Evolutionary conservation across 2,113 vertebrate species (phyloP), one percentile per base, ranked within the genome.

Genomic region (Ptyas mucosa): DNA sequence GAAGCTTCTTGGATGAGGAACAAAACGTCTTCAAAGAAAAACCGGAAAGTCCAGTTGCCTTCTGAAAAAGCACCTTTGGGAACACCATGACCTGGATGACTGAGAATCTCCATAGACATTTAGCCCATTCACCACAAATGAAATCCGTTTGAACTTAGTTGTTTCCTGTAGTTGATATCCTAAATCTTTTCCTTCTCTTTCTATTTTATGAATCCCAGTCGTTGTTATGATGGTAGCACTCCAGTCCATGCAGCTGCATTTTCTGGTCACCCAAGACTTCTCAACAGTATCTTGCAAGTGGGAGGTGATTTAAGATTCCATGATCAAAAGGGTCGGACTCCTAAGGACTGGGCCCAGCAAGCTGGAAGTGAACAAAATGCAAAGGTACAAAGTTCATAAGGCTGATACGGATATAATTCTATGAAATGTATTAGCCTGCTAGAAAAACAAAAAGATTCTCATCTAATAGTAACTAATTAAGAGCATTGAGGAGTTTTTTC

Each of bases 221-320:
- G 96, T 93, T 98, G 97, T 94, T 91, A 95, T 0, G 96, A 98
- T 20, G 90, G 95, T 89, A 98, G 98, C 95, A 97, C 97, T 0
- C 98, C 97, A 0, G 92, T 98, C 69, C 98, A 98, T 0, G 97
- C 97, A 0, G 98, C 96, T 0, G 97, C 97, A 46, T 97, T 97
- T 93, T 98, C 97, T 0, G 94, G 97, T 91, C 94, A 95, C 21
- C 94, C 96, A 2, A 52, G 95, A 92, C 94, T 97, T 89, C 95
- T 98, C 52, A 95, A 95, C 26, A 61, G 69, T 12, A 94, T 98
- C 85, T 96, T 98, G 93, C 97, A 97, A 91, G 97, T 95, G 0
- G 97, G 97, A 0, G 97, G 98, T 55, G 98, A 98, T 93, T 86
- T 98, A 91, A 94, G 96, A 43, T 96, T 98, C 24, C 97, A 94